A percentile compares a stretch with the other conserved stretches of the same genome.
Evolutionary conservation across 1,140 invertebrate species (phyloP).

Genomic region (Heliconius eleuchia): DNA sequence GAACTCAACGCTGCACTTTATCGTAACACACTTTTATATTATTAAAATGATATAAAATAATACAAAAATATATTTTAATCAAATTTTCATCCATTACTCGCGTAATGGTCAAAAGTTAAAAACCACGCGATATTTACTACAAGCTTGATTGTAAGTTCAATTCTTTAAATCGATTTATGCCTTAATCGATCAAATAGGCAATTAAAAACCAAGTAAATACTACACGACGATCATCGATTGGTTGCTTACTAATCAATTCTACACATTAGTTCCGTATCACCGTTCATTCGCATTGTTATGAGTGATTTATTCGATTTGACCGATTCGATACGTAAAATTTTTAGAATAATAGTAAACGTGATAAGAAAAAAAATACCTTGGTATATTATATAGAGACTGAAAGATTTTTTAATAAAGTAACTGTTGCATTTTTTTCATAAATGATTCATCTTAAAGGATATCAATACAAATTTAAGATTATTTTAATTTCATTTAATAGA

Average conservation of each 20-base stretch:
- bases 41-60: no score
- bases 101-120: neutral
- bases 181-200: constrained; percentile 21
- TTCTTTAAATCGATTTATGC: constrained; percentile 1
- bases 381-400: neutral
- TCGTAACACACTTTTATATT: no score
- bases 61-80: no score
- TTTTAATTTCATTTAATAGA: no score
- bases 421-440: no score
- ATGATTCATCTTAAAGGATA: no score
- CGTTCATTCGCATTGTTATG: constrained; percentile 25
- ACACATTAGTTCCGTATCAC: constrained; percentile 25
- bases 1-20: no score
- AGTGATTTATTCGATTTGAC: constrained; percentile 28
- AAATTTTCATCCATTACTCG: no score
- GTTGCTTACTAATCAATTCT: constrained; percentile 28
- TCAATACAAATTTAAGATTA: no score
- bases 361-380: neutral
- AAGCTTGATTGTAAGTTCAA: neutral
- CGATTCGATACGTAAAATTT: constrained; percentile 17
- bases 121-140: neutral
- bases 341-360: neutral
- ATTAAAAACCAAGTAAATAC: constrained; percentile 23
- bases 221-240: constrained; percentile 24
- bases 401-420: neutral